Evolutionary conservation across 2,113 vertebrate genomes (phyloP).

Genomic region (rat (Rattus norvegicus)): DNA sequence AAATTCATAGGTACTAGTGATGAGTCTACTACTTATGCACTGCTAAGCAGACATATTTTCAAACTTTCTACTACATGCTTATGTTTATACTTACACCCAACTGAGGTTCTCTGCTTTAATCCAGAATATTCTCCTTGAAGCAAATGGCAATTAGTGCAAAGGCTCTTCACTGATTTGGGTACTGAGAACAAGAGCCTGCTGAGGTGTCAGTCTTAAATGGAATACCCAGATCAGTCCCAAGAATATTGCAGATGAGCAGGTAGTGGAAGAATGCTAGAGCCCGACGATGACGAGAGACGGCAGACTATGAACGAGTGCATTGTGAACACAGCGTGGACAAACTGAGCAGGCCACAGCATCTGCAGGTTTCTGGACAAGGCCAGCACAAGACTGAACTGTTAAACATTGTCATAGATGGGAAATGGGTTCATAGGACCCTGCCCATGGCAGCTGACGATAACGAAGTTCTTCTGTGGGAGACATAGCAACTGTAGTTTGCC

Average conservation of each 20-base stretch:
- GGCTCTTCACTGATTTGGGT: neutral
- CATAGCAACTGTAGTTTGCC: neutral
- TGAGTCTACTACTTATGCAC: neutral
- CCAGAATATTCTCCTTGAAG: neutral
- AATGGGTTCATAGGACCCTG: neutral
- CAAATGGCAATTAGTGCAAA: neutral
- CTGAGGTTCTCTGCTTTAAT: neutral
- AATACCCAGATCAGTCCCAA: neutral
- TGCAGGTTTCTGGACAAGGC: neutral
- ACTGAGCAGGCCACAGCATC: neutral
- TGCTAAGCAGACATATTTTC: neutral
- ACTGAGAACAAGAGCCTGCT: neutral
- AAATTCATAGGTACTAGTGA: neutral
- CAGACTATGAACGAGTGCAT: neutral
- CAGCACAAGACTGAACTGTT: neutral
- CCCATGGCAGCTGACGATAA: neutral
- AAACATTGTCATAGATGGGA: neutral
- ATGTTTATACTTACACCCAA: neutral
- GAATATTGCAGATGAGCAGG: neutral
- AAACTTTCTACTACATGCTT: neutral
- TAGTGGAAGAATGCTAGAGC: neutral
- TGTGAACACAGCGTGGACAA: neutral
- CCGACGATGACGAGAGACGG: neutral
- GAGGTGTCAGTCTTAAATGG: neutral
- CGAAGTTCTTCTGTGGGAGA: neutral